Conservation (phyloP, 2,888 invertebrate genomes). For the Oscheius sp. region DNA sequence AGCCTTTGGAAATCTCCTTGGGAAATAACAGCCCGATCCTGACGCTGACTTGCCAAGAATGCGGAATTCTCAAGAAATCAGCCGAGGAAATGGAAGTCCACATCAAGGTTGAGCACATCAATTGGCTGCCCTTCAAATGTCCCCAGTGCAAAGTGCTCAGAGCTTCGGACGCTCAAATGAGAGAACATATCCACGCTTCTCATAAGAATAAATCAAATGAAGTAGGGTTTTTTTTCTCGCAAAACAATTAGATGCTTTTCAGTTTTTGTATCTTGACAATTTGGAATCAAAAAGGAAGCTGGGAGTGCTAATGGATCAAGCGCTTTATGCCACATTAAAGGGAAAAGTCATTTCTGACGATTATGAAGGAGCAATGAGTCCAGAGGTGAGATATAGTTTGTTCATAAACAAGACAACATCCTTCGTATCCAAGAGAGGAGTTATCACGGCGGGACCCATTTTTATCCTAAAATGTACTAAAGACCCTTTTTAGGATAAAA, state of each 20-base stretch:
- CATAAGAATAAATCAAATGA: not conserved
- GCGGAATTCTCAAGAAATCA: constrained; percentile 1
- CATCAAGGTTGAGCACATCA: constrained; percentile 11
- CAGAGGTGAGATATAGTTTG: constrained; percentile 9
- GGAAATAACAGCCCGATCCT: not conserved
- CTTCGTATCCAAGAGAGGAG: too few relatives aligned
- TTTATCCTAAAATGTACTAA: too few relatives aligned
- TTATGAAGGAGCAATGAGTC: constrained; percentile 5
- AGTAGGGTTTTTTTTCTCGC: not conserved
- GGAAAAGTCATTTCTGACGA: not conserved
- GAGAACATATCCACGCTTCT: constrained; percentile 18
- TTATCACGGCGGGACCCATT: too few relatives aligned
- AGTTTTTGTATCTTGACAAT: constrained; percentile 16
- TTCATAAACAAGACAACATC: too few relatives aligned
- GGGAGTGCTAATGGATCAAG: not conserved
- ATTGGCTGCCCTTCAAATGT: constrained; percentile 19
- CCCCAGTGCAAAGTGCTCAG: constrained; percentile 9
- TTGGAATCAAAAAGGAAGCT: constrained; percentile 17
- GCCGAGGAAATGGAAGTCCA: constrained; percentile 23
- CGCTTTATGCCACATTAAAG: not conserved
- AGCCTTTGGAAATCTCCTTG: not conserved
- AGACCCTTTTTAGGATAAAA: too few relatives aligned
- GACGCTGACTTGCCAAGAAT: constrained; percentile 7
- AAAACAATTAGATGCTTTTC: not conserved
- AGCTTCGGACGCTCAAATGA: constrained; percentile 6